Conservation (phyloP, 2,888 invertebrate species). For the Caradrina clavipalpis region DNA sequence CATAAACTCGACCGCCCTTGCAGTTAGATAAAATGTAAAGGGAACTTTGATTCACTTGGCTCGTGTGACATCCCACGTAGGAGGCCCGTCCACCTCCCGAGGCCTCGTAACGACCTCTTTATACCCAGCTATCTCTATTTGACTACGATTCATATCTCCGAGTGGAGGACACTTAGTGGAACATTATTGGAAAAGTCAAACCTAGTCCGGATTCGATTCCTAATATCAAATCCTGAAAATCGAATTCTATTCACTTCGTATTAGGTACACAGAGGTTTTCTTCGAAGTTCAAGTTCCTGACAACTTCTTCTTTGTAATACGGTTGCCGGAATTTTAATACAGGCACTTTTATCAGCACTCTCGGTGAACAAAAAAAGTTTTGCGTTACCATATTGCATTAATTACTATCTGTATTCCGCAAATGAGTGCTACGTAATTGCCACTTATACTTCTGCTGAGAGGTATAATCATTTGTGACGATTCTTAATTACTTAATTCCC, state of each 20-base stretch:
- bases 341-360: slow-evolving; percentile 26
- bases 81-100: slow-evolving; percentile 64
- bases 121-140: slow-evolving; percentile 86
- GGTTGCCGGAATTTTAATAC: slow-evolving; percentile 15
- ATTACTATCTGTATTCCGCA: slow-evolving; percentile 64
- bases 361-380: slow-evolving; percentile 45
- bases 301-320: slow-evolving; percentile 22
- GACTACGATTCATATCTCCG: slow-evolving; percentile 86
- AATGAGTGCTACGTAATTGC: slow-evolving; percentile 67
- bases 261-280: slow-evolving; percentile 30
- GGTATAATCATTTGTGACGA: slow-evolving; percentile 70
- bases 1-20: slow-evolving; percentile 89
- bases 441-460: slow-evolving; percentile 66
- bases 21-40: slow-evolving; percentile 89
- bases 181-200: slow-evolving; percentile 85
- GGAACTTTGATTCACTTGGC: slow-evolving; percentile 87
- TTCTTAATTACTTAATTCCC: slow-evolving; percentile 77
- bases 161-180: slow-evolving; percentile 81
- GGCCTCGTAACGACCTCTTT: slow-evolving; percentile 85
- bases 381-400: slow-evolving; percentile 55
- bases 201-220: slow-evolving; percentile 68
- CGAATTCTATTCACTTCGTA: slow-evolving; percentile 55
- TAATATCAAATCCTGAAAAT: slow-evolving; percentile 52
- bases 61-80: slow-evolving; percentile 84
- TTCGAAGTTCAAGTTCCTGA: slow-evolving; percentile 19